Evolutionary conservation across 1,140 invertebrate species (phyloP), one percentile per base, ranked within the genome.

Genomic region (Papilio dardanus): DNA sequence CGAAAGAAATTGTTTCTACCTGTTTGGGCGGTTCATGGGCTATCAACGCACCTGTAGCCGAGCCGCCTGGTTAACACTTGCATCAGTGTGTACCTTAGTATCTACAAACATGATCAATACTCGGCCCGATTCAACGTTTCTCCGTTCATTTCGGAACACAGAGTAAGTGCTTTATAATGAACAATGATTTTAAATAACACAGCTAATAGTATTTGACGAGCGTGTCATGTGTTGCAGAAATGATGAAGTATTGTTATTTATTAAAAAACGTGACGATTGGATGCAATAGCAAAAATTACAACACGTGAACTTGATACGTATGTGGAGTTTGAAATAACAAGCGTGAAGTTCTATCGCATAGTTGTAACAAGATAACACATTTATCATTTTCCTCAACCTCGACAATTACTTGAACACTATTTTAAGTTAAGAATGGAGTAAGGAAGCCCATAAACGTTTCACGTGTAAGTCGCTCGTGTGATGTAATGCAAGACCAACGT

Each of bases 11-110:
- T 58, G 69, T 81, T 81, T 76, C 77, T 76, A 77, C 37, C 71
- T 74, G 75, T 77, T 77, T 75, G 67, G 67, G 77, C 73, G 73
- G 75, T 77, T 77, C 77, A 74, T 58, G 71, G 40, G 14, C 37
- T 66, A 54, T 78, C 81, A 79, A 77, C 81, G 81, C 83, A 85
- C 76, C 80, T 85, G 85, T 81, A 81, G 46, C 78, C 77, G 76
- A 74, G 74, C 71, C 71, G 66, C 81, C 82, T 86, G 79, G 76
- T 89, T 89, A 89, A 83, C 86, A 83, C 83, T 77, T 86, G 80
- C 83, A 86, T 88, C 79, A 86, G 83, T 79, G 83, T 79, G 76
- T 82, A 77, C 75, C 81, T 87, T 82, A 87, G 85, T 79, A 79
- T 86, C 76, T 80, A 81, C 79, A 86, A 89, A 88, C 75, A 84